A percentile compares a stretch with the other conserved stretches of the same genome.
Conservation (phyloP, 2,113 vertebrate species). For the Proterorhinus semilunaris region DNA sequence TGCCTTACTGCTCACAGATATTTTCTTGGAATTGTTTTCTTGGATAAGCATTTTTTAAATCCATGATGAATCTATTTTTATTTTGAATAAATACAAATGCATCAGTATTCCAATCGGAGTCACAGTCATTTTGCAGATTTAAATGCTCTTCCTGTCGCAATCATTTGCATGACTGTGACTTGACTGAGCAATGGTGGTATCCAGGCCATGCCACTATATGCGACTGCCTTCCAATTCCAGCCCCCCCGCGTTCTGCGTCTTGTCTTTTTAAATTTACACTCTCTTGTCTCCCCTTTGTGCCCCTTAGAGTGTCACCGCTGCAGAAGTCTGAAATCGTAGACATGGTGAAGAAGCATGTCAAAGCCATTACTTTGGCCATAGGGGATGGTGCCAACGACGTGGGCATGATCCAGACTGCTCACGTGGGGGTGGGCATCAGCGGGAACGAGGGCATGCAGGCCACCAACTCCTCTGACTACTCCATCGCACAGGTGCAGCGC, state of each 20-base stretch:
- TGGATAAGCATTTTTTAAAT: too few species aligned
- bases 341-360: slow-evolving; percentile 97
- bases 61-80: too few species aligned
- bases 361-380: slow-evolving; percentile 96
- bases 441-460: slow-evolving; percentile 99
- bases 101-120: too few species aligned
- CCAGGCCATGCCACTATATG: too few species aligned
- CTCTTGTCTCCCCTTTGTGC: not conserved
- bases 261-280: slow-evolving; percentile 10
- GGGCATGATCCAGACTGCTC: slow-evolving; percentile 98
- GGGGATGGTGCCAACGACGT: slow-evolving; percentile 97
- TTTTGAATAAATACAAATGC: too few species aligned
- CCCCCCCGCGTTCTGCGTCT: not conserved
- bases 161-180: not conserved
- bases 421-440: slow-evolving; percentile 96
- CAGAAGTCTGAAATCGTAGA: slow-evolving; percentile 99
- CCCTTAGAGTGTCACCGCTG: slow-evolving; percentile 91
- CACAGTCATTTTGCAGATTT: too few species aligned
- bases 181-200: not conserved
- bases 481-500: slow-evolving; percentile 91
- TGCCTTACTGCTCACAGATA: too few species aligned
- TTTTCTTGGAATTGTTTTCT: too few species aligned
- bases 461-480: slow-evolving; percentile 96
- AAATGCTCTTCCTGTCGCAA: too few species aligned
- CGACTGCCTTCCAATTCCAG: not conserved